phyloP scores from a whole-genome alignment of 2,888 invertebrate species.

The Iphiclides podalirius region DNA sequence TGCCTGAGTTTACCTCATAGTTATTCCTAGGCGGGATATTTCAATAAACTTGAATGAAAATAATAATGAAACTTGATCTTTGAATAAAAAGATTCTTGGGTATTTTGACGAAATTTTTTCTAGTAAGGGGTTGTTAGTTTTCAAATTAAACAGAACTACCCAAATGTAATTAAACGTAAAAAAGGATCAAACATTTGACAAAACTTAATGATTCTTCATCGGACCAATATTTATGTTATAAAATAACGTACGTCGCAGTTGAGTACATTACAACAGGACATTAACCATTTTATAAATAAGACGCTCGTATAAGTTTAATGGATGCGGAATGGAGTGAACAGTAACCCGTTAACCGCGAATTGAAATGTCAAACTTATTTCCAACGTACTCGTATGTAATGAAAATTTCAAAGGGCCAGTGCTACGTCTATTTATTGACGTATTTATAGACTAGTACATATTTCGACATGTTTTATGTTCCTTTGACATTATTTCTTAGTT shows the following conservation, averaged over 20 bases:
- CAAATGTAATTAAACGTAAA: too few relatives aligned
- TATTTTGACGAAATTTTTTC: not conserved
- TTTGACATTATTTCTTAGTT: conserved; percentile 7
- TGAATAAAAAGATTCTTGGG: not conserved
- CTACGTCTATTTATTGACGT: conserved; percentile 10
- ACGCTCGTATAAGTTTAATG: conserved; percentile 17
- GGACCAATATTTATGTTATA: too few relatives aligned
- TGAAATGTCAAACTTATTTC: conserved; percentile 22
- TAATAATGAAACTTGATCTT: too few relatives aligned
- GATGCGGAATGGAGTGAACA: conserved; percentile 18
- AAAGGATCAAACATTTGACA: too few relatives aligned
- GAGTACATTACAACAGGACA: too few relatives aligned
- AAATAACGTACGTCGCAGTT: too few relatives aligned
- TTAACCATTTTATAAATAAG: too few relatives aligned
- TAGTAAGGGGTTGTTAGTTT: not conserved
- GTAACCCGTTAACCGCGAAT: conserved; percentile 20
- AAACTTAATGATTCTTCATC: too few relatives aligned
- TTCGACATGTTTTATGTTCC: conserved; percentile 8
- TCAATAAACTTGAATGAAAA: too few relatives aligned
- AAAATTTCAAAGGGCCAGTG: conserved; percentile 12
- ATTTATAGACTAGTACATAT: conserved; percentile 1
- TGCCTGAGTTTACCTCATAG: not conserved
- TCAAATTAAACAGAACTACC: too few relatives aligned
- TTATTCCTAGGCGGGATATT: too few relatives aligned
- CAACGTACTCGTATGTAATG: conserved; percentile 6